Evolutionary conservation across 2,797 vertebrate species (phyloP).

Genomic region (Acridotheres tristis): DNA sequence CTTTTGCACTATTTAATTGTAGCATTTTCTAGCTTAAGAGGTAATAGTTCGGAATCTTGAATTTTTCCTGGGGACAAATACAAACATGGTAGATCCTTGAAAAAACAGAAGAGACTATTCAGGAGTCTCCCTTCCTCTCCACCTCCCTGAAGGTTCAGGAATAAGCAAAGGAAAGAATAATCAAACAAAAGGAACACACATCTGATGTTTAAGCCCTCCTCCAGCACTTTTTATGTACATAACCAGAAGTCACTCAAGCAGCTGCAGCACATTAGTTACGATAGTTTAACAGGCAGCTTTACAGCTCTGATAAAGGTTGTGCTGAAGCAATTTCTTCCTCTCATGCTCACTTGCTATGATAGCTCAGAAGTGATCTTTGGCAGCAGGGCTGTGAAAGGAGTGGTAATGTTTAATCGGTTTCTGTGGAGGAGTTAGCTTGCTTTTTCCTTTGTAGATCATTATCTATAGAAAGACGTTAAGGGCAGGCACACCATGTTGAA

Average conservation of each 20-base stretch:
- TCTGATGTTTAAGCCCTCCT: slow-evolving; percentile 71
- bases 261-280: slow-evolving; percentile 78
- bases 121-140: background rate
- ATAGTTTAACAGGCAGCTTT: slow-evolving; percentile 76
- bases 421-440: slow-evolving; percentile 63
- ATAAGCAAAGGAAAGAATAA: slow-evolving; percentile 59
- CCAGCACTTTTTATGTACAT: slow-evolving; percentile 72
- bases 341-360: slow-evolving; percentile 58
- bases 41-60: background rate
- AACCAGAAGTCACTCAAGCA: slow-evolving; percentile 75
- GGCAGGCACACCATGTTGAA: slow-evolving; percentile 78
- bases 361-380: slow-evolving; percentile 70
- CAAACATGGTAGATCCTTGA: background rate
- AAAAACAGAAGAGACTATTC: slow-evolving; percentile 37
- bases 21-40: background rate
- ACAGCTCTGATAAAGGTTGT: slow-evolving; percentile 57
- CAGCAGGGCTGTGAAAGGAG: slow-evolving; percentile 61
- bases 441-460: slow-evolving; percentile 74
- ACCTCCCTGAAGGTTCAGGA: slow-evolving; percentile 37
- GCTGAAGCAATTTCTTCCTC: slow-evolving; percentile 58
- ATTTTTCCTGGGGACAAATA: background rate
- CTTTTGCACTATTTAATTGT: background rate
- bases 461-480: slow-evolving; percentile 64
- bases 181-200: slow-evolving; percentile 36
- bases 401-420: slow-evolving; percentile 74